Percentiles rank a stretch among this genome's conserved stretches.
These are phyloP conservation scores for Hanleya hanleyi DNA, from an alignment of 2,888 invertebrate species.

Conservation along the genomic window DNA sequence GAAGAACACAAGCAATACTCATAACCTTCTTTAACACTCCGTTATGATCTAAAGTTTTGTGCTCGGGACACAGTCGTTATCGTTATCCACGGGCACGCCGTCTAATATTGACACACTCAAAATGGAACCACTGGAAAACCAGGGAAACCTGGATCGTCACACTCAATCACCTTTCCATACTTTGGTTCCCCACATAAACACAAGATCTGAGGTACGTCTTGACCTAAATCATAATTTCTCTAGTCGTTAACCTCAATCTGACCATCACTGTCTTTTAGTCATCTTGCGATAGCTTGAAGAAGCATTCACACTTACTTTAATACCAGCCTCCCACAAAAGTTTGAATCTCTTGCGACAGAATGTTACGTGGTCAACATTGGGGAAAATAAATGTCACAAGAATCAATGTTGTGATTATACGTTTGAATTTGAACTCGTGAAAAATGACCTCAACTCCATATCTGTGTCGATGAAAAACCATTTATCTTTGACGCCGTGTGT, in stretches of 20 bases:
- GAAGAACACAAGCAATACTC: too few relatives aligned
- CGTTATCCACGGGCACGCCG: constrained; percentile 3
- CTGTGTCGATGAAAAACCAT: too few relatives aligned
- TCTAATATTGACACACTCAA: constrained; percentile 26
- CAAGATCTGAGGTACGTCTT: background rate
- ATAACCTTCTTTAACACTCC: too few relatives aligned
- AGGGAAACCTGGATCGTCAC: constrained; percentile 25
- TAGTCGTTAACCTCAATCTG: background rate
- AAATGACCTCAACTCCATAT: constrained; percentile 19
- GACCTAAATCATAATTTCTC: background rate
- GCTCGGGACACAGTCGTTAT: constrained; percentile 7
- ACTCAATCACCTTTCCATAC: constrained; percentile 31
- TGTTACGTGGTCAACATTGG: background rate
- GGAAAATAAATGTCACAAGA: background rate
- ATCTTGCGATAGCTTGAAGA: background rate
- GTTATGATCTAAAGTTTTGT: constrained; percentile 13
- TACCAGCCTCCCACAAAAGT: background rate
- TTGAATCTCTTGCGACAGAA: background rate
- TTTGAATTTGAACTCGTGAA: constrained; percentile 24
- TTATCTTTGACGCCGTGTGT: too few relatives aligned
- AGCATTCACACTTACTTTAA: background rate
- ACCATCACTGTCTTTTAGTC: background rate
- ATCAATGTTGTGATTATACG: too few relatives aligned
- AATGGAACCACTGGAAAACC: constrained; percentile 36
- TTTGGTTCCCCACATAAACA: constrained; percentile 30